Base-by-base conservation (phyloP, 64 coral and sea anemone genomes). In the Pocillopora verrucosa region DNA sequence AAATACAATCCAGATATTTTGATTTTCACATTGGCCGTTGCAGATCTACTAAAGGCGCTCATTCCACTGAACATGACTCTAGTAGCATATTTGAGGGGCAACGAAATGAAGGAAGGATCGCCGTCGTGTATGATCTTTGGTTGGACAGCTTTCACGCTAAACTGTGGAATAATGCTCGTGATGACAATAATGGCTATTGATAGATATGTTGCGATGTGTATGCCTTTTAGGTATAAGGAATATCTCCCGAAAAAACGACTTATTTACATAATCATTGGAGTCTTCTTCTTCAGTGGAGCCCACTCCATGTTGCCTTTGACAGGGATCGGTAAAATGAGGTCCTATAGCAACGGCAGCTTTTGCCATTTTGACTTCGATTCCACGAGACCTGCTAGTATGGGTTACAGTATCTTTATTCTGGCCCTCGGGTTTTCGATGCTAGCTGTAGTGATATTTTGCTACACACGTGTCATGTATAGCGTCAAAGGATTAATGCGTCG, bases 291-390 rank as follows among this genome's bases (percentile, higher is more conserved):
- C 76, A 88, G 79, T 16, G 92, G 87, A 7, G 59, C 70, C 34
- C 87, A 89, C 4, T 93, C 92, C 37, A 19, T 67, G 5, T 37
- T 93, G 14, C 87, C 92, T 7, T 57, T 89, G 0, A 20, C 89
- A 10, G 87, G 73, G 16, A 3, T 93, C 5, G 87, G 87, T 9
- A 13, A 37, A 17, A 88, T 93, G 35, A 56, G 60, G 67, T 84
- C 92, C 1, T 93, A 89, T 76, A 51, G 78, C 17, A 77, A 89
- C 17, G 73, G 76, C 6, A 85, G 77, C 75, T 93, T 89, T 76
- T 93, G 92, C 59, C 92, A 93, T 70, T 93, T 93, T 89, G 87
- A 89, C 56, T 89, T 89, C 62, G 92, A 93, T 76, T 74, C 87
- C 16, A 67, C 87, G 13, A 68, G 60, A 62, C 41, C 36, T 10